Evolutionary conservation across 2,797 vertebrate genomes (phyloP).

Genomic region (Delichon dasypus): DNA sequence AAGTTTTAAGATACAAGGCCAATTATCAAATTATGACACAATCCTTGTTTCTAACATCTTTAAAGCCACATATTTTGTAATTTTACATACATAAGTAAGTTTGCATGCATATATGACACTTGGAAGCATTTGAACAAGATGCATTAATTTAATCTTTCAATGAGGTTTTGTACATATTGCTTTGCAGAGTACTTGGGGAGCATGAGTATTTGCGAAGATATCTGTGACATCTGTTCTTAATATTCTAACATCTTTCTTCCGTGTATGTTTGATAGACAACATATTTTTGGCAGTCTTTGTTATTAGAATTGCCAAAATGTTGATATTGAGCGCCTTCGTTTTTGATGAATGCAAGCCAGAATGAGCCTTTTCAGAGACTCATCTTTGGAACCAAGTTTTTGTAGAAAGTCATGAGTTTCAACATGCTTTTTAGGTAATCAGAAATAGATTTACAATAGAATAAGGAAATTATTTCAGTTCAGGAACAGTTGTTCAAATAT

Average conservation of each 20-base stretch:
- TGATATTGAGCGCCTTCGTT: constrained; percentile 70
- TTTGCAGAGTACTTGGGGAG: constrained; percentile 29
- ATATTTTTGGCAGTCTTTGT: constrained; percentile 76
- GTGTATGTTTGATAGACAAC: constrained; percentile 75
- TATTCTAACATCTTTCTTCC: constrained; percentile 75
- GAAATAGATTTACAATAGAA: constrained; percentile 61
- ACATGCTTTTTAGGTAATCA: constrained; percentile 58
- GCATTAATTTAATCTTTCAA: constrained; percentile 24
- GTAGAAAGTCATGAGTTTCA: constrained; percentile 61
- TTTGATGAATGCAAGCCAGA: constrained; percentile 51
- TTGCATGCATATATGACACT: neutral
- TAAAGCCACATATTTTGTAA: constrained; percentile 39
- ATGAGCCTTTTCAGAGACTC: constrained; percentile 61
- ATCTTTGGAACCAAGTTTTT: constrained; percentile 60
- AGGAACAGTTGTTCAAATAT: constrained; percentile 19
- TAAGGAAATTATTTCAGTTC: constrained; percentile 37
- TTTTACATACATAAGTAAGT: constrained; percentile 8
- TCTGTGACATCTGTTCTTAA: constrained; percentile 79
- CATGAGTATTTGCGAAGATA: constrained; percentile 54
- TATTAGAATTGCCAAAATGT: constrained; percentile 76
- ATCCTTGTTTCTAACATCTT: constrained; percentile 4
- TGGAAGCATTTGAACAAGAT: constrained; percentile 17
- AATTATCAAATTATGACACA: constrained; percentile 38
- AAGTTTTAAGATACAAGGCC: constrained; percentile 1
- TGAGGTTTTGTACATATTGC: constrained; percentile 44